phyloP scores from a whole-genome alignment of 2,888 invertebrate species.

The Nebria salina region DNA sequence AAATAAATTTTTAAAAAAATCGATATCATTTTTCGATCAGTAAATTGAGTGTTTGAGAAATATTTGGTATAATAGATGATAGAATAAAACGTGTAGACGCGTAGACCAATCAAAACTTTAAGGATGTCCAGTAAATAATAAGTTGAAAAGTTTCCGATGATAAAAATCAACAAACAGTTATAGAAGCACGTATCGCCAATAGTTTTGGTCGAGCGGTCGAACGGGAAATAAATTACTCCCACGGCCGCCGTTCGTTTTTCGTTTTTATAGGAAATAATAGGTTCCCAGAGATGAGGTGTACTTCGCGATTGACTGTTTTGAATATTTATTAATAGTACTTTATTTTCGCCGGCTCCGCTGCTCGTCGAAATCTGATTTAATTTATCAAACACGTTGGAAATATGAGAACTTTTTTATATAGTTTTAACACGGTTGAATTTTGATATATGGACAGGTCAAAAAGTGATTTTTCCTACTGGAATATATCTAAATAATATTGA shows the following conservation, averaged over 20 bases:
- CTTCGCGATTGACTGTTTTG: constrained; percentile 24
- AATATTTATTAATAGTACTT: constrained; percentile 27
- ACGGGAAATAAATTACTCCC: not conserved
- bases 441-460: not conserved
- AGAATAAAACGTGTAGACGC: not conserved
- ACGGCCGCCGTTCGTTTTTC: not conserved
- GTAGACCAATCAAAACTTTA: not conserved
- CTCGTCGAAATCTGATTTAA: not conserved
- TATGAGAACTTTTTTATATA: not conserved
- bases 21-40: too few species aligned
- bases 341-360: not conserved
- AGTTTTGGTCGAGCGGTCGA: not conserved
- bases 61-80: not conserved
- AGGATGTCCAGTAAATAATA: not conserved
- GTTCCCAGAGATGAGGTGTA: not conserved
- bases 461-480: not conserved
- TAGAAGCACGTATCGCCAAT: not conserved
- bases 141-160: not conserved
- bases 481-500: not conserved
- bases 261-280: not conserved
- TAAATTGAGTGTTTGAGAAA: not conserved
- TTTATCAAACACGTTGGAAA: not conserved
- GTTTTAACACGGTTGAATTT: not conserved
- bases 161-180: constrained; percentile 1
- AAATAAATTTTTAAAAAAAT: too few species aligned